Base-by-base conservation (phyloP, 2,888 invertebrate genomes). In the Tenthredo notha region DNA sequence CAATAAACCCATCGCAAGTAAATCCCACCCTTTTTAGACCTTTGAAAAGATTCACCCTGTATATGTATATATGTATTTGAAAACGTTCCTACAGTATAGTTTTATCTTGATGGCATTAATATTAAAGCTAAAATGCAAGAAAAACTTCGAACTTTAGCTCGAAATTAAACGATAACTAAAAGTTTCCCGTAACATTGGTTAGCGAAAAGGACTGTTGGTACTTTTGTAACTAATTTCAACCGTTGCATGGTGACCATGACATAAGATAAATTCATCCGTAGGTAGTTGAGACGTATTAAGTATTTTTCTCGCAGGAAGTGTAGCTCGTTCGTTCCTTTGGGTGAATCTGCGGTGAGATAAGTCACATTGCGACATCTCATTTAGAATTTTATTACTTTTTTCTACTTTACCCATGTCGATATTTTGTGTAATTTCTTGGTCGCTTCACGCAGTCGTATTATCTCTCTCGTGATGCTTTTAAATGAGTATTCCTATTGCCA, bases 291-390 rank as follows among this genome's bases (percentile, higher is more conserved):
- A 67, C 67, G 21, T 40, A 74, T n/a, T 43, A 10, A 43, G 2
- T 74, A 74, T 33, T 21, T 10, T 40, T 43, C 72, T 74, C 72
- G 40, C 72, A 18, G 40, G 21, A n/a, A 21, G 40, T 72, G 40
- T 25, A 72, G 40, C 43, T 74, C 43, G 72, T 37, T 43, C 43
- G 43, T 74, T n/a, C 33, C n/a, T 74, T 74, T 43, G 18, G 43
- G 43, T n/a, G n/a, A 40, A 74, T 21, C 72, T 15, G 21, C n/a
- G n/a, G n/a, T 15, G 43, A 43, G 29, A 37, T 40, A 43, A 74
- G 72, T 58, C 58, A 58, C 58, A 21, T 33, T 33, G 33, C 29
- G 67, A 67, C 67, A 67, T 29, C 9, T 67, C 15, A 15, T 67
- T 67, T 67, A 12, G 21, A 67, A 33, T 18, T 2, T 67, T 67